A percentile compares a stretch with the other conserved stretches of the same genome.
Evolutionary conservation across 1,140 invertebrate genomes (phyloP).

Genomic region (Drosophila busckii): DNA sequence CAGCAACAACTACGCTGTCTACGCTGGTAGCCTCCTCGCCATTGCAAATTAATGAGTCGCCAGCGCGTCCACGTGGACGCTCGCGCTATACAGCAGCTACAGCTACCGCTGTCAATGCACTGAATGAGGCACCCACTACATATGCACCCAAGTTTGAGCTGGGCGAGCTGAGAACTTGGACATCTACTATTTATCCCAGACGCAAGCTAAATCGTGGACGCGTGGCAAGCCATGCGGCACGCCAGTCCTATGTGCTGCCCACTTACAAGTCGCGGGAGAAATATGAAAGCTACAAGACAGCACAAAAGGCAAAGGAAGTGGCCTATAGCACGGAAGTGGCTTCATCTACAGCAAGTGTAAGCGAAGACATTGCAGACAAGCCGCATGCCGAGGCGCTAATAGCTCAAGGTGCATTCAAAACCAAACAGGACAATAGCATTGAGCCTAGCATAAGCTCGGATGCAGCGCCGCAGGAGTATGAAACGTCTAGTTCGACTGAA

Average conservation of each 20-base stretch:
- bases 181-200: constrained; percentile 10
- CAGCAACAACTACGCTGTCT: constrained; percentile 21
- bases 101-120: constrained; percentile 39
- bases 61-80: constrained; percentile 47
- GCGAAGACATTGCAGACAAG: constrained; percentile 36
- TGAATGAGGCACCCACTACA: constrained; percentile 69
- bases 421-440: constrained; percentile 55
- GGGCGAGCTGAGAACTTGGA: constrained; percentile 8
- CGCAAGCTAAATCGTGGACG: constrained; percentile 50
- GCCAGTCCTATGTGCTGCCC: not conserved
- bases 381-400: constrained; percentile 66
- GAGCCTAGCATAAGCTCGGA: constrained; percentile 28
- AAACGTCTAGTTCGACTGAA: constrained; percentile 38
- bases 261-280: constrained; percentile 44
- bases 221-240: constrained; percentile 26
- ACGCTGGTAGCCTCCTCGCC: constrained; percentile 44
- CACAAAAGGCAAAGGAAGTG: constrained; percentile 34
- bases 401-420: constrained; percentile 18
- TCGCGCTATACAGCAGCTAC: constrained; percentile 64
- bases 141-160: constrained; percentile 62
- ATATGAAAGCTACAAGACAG: constrained; percentile 47
- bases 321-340: not conserved
- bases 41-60: constrained; percentile 30
- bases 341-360: constrained; percentile 17
- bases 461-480: not conserved